Base-by-base conservation (phyloP, 1,140 invertebrate species). In the Muscidifurax raptorellus region DNA sequence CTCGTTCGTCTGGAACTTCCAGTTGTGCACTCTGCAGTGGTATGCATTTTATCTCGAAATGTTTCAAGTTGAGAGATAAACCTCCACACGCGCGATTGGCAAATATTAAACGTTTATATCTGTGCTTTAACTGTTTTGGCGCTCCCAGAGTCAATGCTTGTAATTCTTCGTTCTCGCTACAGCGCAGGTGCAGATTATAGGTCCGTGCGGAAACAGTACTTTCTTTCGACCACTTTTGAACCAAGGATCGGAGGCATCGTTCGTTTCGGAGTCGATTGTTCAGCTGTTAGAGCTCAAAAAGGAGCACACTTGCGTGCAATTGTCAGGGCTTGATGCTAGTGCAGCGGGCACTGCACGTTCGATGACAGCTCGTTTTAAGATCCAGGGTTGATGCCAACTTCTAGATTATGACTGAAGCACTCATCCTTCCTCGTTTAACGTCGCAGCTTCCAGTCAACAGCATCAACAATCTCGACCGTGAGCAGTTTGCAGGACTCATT, bases 381-480 rank as follows among this genome's bases (percentile, higher is more conserved):
- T 75, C 77, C 6, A 4, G 1, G 12, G n/a, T 9, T 7, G 64
- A 83, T 18, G 5, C 25, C 0, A 40, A 80, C 13, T 80, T 36
- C 40, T 7, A 40, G 13, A 13, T 83, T n/a, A 7, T 12, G 1
- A 67, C 72, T 0, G 32, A 30, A 22, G 83, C 81, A 32, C 69
- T 85, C 27, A 64, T 87, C 9, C 67, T 87, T 1, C 36, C 69
- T 6, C 36, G 36, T n/a, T 15, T 86, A 1, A 83, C 85, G n/a
- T 18, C 52, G 1, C 30, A 47, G 5, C 52, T 85, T 15, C 81
- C 84, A 5, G 52, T 77, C 4, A 52, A 71, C 4, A 18, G 6
- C 0, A 27, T 77, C 5, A 18, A 0, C 0, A 18, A 75, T 13
- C 9, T 80, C n/a, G 22, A n/a, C n/a, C n/a, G n/a, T n/a, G n/a